phyloP scores from a whole-genome alignment of 1,140 invertebrate species.

The Tetraneura akinire region DNA sequence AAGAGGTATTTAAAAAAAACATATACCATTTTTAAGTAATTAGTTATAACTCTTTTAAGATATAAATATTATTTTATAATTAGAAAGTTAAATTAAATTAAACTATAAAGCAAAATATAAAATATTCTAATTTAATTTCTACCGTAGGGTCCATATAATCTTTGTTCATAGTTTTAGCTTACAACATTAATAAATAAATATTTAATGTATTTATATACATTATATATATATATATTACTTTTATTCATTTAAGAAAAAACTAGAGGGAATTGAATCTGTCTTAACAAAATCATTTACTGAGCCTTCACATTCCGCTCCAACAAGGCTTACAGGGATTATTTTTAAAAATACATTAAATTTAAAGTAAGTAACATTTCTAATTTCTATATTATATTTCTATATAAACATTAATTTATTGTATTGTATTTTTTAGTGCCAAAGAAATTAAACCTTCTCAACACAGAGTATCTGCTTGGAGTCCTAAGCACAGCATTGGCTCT shows the following conservation, averaged over 20 bases:
- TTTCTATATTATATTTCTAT: neutral
- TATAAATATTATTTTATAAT: too few relatives aligned
- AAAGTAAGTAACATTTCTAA: neutral
- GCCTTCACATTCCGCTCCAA: conserved; percentile 65
- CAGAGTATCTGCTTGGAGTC: conserved; percentile 71
- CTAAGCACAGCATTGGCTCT: conserved; percentile 78
- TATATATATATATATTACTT: too few relatives aligned
- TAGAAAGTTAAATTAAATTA: too few relatives aligned
- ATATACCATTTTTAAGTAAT: too few relatives aligned
- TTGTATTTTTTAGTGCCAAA: conserved; percentile 32
- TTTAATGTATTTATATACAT: too few relatives aligned
- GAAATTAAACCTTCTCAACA: conserved; percentile 49
- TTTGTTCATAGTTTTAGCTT: too few relatives aligned
- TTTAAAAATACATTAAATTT: conserved; percentile 26
- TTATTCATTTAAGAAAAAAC: neutral
- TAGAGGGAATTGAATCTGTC: conserved; percentile 65
- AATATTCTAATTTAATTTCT: too few relatives aligned
- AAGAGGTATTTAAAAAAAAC: conserved; percentile 55
- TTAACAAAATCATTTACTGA: conserved; percentile 58
- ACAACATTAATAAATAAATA: too few relatives aligned
- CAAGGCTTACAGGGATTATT: conserved; percentile 55
- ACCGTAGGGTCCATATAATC: too few relatives aligned
- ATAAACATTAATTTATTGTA: neutral
- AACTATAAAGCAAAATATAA: too few relatives aligned
- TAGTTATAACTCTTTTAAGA: too few relatives aligned